Evolutionary conservation across 1,140 invertebrate genomes (phyloP).

Genomic region (Drosophila biarmipes): DNA sequence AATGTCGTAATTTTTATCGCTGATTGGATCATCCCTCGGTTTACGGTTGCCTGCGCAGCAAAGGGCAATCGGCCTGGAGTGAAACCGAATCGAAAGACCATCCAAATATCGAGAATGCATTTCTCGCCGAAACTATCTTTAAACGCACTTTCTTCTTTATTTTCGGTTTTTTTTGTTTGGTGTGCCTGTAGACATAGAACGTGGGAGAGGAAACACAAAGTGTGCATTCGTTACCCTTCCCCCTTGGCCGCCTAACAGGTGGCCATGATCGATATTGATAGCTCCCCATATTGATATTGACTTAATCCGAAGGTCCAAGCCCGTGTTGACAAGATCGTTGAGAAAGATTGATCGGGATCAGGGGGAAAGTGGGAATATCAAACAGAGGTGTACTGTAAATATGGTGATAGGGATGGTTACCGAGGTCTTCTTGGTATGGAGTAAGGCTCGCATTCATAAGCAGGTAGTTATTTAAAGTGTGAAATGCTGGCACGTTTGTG

Average conservation of each 20-base stretch:
- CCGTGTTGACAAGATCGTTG: constrained; percentile 32
- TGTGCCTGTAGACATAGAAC: constrained; percentile 6
- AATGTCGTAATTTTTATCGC: background rate
- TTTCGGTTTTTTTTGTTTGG: constrained; percentile 6
- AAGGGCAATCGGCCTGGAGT: constrained; percentile 25
- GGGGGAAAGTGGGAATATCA: background rate
- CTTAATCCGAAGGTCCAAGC: constrained; percentile 12
- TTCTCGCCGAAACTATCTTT: constrained; percentile 31
- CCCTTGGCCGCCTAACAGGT: background rate
- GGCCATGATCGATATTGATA: constrained; percentile 10
- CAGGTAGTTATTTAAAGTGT: too few species aligned
- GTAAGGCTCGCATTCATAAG: too few species aligned
- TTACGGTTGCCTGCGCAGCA: background rate
- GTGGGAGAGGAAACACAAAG: constrained; percentile 16
- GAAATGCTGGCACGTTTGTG: too few species aligned
- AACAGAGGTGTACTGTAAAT: background rate
- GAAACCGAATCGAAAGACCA: background rate
- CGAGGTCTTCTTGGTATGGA: too few species aligned
- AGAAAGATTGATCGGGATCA: constrained; percentile 25
- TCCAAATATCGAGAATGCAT: constrained; percentile 3
- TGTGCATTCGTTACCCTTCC: constrained; percentile 7
- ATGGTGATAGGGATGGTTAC: background rate
- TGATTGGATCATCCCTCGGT: constrained; percentile 1
- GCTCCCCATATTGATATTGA: constrained; percentile 29
- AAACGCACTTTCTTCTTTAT: constrained; percentile 18